Percentiles rank a stretch among this genome's conserved stretches.
Conservation (phyloP, 2,888 invertebrate species). For the Ceratothoa steindachneri region DNA sequence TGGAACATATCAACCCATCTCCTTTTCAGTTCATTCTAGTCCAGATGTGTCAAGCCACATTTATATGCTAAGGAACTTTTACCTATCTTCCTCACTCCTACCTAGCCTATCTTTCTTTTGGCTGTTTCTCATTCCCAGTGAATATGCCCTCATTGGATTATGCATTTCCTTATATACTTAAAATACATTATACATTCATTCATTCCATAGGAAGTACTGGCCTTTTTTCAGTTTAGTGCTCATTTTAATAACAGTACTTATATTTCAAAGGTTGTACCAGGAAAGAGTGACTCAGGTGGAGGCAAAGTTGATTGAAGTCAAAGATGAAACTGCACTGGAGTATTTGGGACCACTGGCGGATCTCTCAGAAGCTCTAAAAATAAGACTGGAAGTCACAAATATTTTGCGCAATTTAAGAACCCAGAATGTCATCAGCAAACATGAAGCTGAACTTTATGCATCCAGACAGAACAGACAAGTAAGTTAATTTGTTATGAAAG, state of each 20-base stretch:
- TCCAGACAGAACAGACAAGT: slow-evolving; percentile 84
- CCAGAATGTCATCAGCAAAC: slow-evolving; percentile 79
- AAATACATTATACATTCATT: too few relatives aligned
- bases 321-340: slow-evolving; percentile 76
- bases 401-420: slow-evolving; percentile 72
- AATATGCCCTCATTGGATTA: too few relatives aligned
- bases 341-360: slow-evolving; percentile 80
- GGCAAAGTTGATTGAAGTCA: slow-evolving; percentile 76
- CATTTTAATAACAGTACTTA: slow-evolving; percentile 36
- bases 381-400: slow-evolving; percentile 84
- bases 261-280: slow-evolving; percentile 61
- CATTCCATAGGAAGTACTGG: too few relatives aligned
- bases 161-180: too few relatives aligned
- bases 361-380: slow-evolving; percentile 79
- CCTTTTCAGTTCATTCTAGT: too few relatives aligned
- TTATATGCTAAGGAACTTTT: too few relatives aligned
- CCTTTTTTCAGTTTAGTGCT: background rate
- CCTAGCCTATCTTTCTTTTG: too few relatives aligned
- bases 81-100: too few relatives aligned
- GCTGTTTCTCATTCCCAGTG: too few relatives aligned
- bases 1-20: too few relatives aligned
- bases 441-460: slow-evolving; percentile 81
- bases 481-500: too few relatives aligned
- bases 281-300: slow-evolving; percentile 81
- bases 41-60: too few relatives aligned